Conservation (phyloP, 2,113 vertebrate species). For the Caretta caretta region DNA sequence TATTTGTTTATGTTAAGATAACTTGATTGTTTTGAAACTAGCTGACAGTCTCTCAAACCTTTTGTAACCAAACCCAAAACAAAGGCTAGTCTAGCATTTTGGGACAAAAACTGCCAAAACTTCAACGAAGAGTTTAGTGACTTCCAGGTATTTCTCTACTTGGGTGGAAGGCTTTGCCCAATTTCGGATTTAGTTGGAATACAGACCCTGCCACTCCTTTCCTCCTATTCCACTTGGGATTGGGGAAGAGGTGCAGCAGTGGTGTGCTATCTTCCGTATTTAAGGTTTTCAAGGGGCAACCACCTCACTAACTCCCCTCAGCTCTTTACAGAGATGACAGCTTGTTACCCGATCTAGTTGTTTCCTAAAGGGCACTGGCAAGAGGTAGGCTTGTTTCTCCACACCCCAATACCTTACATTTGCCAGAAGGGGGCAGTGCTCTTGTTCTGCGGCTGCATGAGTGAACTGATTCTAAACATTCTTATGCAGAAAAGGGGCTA, state of each 20-base stretch:
- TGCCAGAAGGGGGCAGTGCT: background rate
- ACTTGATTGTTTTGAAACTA: too few species aligned
- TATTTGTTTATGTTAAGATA: too few species aligned
- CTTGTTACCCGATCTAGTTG: background rate
- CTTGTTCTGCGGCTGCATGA: background rate
- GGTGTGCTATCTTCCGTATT: background rate
- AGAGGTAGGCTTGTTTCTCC: background rate
- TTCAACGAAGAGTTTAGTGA: too few species aligned
- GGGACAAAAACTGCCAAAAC: too few species aligned
- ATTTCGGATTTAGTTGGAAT: background rate
- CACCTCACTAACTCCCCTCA: background rate
- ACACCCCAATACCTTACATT: background rate
- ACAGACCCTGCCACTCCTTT: background rate
- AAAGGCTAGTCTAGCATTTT: too few species aligned
- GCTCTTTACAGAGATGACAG: background rate
- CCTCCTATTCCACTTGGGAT: background rate
- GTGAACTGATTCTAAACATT: background rate
- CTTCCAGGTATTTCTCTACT: background rate
- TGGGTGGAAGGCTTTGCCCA: background rate
- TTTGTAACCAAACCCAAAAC: too few species aligned
- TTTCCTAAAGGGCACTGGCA: background rate
- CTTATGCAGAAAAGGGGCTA: background rate
- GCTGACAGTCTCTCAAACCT: too few species aligned
- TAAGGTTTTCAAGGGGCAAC: background rate
- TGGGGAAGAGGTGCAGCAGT: background rate